phyloP scores from a whole-genome alignment of 1,140 invertebrate species.

The Bombus haemorrhoidalis region DNA sequence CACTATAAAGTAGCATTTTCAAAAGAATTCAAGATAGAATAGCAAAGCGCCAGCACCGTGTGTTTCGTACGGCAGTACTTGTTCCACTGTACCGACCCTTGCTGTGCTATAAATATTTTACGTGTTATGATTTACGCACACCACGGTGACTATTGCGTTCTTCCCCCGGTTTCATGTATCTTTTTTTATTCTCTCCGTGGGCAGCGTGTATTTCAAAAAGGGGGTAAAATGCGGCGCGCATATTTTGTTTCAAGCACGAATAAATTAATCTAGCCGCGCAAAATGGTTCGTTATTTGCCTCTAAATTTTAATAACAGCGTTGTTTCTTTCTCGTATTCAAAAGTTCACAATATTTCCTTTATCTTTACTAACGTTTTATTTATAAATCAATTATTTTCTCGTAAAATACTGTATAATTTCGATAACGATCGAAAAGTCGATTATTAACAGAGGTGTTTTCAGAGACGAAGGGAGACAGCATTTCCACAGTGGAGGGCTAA shows the following conservation, averaged over 20 bases:
- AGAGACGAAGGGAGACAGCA: slow-evolving; percentile 60
- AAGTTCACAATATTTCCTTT: background rate
- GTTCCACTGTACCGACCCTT: slow-evolving; percentile 47
- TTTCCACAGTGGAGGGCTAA: slow-evolving; percentile 67
- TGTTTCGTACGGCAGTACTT: slow-evolving; percentile 60
- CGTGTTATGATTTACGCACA: slow-evolving; percentile 62
- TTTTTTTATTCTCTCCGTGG: slow-evolving; percentile 39
- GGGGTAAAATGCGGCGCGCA: slow-evolving; percentile 10
- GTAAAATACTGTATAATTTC: background rate
- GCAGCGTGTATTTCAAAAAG: slow-evolving; percentile 29
- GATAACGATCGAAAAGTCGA: slow-evolving; percentile 36
- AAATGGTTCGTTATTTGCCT: too few relatives aligned
- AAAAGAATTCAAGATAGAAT: slow-evolving; percentile 46
- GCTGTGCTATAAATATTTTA: slow-evolving; percentile 64
- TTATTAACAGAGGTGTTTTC: slow-evolving; percentile 66
- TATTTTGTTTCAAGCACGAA: slow-evolving; percentile 21
- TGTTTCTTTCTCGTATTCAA: background rate
- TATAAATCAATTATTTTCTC: background rate
- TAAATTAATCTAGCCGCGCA: background rate
- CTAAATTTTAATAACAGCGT: background rate
- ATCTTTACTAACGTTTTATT: too few relatives aligned
- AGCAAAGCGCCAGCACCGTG: slow-evolving; percentile 38
- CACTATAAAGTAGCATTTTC: slow-evolving; percentile 47
- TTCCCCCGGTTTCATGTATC: slow-evolving; percentile 51
- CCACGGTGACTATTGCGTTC: slow-evolving; percentile 58